Evolutionary conservation across 2,797 vertebrate species (phyloP).

Genomic region (Prionace glauca): DNA sequence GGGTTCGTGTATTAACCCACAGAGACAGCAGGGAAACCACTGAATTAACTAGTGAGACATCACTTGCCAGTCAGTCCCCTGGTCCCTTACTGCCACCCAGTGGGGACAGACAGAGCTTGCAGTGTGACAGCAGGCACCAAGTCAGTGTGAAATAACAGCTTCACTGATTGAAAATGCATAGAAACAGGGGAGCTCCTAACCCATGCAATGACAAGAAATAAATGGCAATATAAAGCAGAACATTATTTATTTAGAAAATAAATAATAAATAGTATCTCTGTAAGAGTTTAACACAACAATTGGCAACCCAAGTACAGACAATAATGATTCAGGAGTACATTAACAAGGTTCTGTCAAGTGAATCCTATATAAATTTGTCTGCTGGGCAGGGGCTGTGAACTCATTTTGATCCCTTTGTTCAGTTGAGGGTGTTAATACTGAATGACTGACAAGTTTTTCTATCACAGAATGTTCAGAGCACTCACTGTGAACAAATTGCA

Average conservation of each 20-base stretch:
- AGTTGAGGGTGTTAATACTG: background rate
- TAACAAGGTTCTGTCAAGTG: background rate
- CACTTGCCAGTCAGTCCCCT: background rate
- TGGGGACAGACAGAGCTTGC: background rate
- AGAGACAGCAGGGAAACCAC: background rate
- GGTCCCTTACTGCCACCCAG: background rate
- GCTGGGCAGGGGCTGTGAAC: background rate
- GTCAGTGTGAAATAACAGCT: background rate
- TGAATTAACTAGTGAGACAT: background rate
- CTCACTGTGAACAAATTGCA: background rate
- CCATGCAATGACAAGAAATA: background rate
- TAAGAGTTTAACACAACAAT: background rate
- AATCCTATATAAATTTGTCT: background rate
- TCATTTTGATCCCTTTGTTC: background rate
- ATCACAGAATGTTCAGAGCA: background rate
- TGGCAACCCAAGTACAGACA: background rate
- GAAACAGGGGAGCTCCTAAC: background rate
- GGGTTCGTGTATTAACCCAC: background rate
- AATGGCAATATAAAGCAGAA: background rate
- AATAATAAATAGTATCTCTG: background rate
- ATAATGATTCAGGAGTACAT: background rate
- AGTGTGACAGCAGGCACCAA: background rate
- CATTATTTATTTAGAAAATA: background rate
- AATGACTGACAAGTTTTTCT: background rate
- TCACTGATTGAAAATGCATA: background rate